Conservation (phyloP, 2,888 invertebrate genomes). For the Macrophya annulata region DNA sequence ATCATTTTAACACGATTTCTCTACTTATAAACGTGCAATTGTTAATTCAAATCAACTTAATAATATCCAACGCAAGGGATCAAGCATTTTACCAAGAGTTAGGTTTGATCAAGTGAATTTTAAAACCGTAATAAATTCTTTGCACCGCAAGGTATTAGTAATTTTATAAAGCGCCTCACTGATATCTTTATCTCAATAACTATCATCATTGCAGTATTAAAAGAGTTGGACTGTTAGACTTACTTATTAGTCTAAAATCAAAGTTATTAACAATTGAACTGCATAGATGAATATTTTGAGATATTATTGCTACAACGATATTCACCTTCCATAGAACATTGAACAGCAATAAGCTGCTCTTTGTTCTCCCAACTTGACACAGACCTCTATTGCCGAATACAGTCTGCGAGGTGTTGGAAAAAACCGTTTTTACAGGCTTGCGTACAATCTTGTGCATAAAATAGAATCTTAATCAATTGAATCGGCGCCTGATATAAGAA, state of each 20-base stretch:
- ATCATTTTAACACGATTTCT: not conserved
- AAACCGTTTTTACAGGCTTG: not conserved
- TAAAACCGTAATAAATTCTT: not conserved
- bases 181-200: not conserved
- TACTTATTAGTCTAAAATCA: not conserved
- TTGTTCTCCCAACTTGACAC: not conserved
- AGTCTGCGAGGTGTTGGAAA: not conserved
- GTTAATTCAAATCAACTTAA: not conserved
- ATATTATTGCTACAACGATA: constrained; percentile 17
- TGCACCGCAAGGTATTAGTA: not conserved
- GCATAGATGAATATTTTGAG: not conserved
- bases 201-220: not conserved
- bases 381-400: not conserved
- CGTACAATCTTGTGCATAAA: constrained; percentile 18
- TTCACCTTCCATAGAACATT: not conserved
- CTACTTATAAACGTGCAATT: not conserved
- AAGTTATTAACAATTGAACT: not conserved
- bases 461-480: not conserved
- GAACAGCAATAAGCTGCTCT: constrained; percentile 2
- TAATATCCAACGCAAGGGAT: constrained; percentile 14
- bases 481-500: not conserved
- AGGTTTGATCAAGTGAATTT: not conserved
- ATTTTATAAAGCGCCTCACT: not conserved
- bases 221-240: not conserved
- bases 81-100: not conserved